Evolutionary conservation across 2,888 invertebrate genomes (phyloP).

Genomic region (Dryadula phaetusa): DNA sequence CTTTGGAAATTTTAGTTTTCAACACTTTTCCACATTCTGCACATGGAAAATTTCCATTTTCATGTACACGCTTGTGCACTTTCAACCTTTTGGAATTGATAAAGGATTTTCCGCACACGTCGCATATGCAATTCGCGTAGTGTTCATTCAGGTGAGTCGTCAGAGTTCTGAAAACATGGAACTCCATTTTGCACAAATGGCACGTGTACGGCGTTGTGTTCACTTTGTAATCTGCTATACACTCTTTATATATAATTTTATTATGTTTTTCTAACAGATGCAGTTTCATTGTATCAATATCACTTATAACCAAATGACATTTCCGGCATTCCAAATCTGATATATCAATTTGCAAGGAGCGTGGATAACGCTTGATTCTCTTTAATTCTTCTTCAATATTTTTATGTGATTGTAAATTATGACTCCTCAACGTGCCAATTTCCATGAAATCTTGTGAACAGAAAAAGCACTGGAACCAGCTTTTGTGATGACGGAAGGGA

Average conservation of each 20-base stretch:
- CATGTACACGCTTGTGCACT: constrained; percentile 79
- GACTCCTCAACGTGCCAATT: constrained; percentile 60
- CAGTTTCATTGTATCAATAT: constrained; percentile 60
- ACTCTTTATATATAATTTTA: constrained; percentile 69
- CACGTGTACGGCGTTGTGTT: constrained; percentile 66
- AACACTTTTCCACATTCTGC: constrained; percentile 66
- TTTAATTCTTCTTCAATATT: constrained; percentile 63
- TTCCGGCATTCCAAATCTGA: constrained; percentile 67
- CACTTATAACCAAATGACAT: constrained; percentile 62
- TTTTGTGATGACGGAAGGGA: constrained; percentile 72
- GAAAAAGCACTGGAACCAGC: constrained; percentile 78
- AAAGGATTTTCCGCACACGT: constrained; percentile 79
- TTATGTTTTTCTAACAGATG: constrained; percentile 65
- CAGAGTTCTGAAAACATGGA: constrained; percentile 71
- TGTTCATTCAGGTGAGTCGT: constrained; percentile 79
- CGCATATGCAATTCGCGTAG: constrained; percentile 78
- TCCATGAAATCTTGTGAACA: constrained; percentile 71
- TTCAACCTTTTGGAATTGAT: constrained; percentile 76
- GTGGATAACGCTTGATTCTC: constrained; percentile 70
- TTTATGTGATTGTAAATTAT: constrained; percentile 57
- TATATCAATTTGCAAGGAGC: constrained; percentile 73
- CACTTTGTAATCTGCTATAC: constrained; percentile 74
- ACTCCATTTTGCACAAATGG: constrained; percentile 65
- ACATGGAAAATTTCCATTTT: constrained; percentile 71
- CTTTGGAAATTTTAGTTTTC: constrained; percentile 66